phyloP scores from a whole-genome alignment of 2,797 vertebrate species.

The Rhynchonycteris naso region DNA sequence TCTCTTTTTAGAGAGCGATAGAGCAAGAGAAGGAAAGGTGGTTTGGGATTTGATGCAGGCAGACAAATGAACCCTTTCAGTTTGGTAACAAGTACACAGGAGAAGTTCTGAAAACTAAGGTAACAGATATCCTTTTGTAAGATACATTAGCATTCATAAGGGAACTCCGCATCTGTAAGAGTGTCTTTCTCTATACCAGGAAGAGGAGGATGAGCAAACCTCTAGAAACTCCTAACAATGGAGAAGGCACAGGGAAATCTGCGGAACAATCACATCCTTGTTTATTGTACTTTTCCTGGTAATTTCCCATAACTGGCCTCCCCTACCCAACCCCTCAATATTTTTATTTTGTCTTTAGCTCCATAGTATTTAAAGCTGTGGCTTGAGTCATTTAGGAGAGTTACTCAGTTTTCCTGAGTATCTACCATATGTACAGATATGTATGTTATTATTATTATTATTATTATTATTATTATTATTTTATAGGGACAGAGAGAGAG shows the following conservation, averaged over 20 bases:
- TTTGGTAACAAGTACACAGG: neutral
- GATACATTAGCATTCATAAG: neutral
- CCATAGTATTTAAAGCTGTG: neutral
- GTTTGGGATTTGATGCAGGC: neutral
- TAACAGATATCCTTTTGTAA: neutral
- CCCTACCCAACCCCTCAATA: neutral
- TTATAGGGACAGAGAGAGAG: too few species aligned
- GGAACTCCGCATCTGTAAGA: neutral
- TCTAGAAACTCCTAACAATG: neutral
- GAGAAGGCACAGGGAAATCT: neutral
- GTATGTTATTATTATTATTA: neutral
- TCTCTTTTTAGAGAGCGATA: too few species aligned
- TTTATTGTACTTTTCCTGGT: neutral
- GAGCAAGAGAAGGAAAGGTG: too few species aligned
- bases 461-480: too few species aligned
- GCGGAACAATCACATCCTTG: neutral
- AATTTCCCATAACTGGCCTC: neutral
- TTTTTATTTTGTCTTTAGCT: neutral
- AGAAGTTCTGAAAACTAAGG: neutral
- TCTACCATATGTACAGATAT: neutral
- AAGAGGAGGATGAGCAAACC: neutral
- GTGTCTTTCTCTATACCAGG: neutral
- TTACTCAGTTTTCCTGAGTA: neutral
- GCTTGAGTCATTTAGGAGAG: neutral
- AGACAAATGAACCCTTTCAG: neutral